phyloP scores from a whole-genome alignment of 1,140 invertebrate genomes.

The Charaxes varanes region DNA sequence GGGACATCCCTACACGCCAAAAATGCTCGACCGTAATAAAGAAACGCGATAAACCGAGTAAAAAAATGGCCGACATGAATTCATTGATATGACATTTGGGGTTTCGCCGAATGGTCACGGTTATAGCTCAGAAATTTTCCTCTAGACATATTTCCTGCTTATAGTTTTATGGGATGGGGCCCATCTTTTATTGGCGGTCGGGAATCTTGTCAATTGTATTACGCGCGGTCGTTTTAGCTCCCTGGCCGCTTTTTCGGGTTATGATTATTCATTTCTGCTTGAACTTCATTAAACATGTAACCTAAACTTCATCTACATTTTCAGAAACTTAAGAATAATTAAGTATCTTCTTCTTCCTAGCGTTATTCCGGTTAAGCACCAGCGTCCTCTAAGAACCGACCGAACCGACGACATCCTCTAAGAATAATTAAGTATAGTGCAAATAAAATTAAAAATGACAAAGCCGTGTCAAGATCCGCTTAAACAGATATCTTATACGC shows the following conservation, averaged over 20 bases:
- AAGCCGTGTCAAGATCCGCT: too few relatives aligned
- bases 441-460: too few relatives aligned
- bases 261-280: too few relatives aligned
- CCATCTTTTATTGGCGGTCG: slow-evolving; percentile 60
- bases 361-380: too few relatives aligned
- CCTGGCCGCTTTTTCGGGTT: slow-evolving; percentile 44
- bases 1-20: slow-evolving; percentile 37
- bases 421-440: too few relatives aligned
- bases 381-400: too few relatives aligned
- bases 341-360: too few relatives aligned
- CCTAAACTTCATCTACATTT: too few relatives aligned
- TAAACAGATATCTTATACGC: too few relatives aligned
- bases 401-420: too few relatives aligned
- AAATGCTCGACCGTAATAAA: slow-evolving; percentile 64
- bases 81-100: slow-evolving; percentile 72
- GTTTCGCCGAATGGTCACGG: slow-evolving; percentile 54
- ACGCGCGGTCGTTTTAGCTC: slow-evolving; percentile 32
- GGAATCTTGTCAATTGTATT: slow-evolving; percentile 66
- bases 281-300: too few relatives aligned
- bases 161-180: slow-evolving; percentile 64
- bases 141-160: slow-evolving; percentile 60
- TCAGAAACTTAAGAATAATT: too few relatives aligned
- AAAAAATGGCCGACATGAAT: slow-evolving; percentile 68
- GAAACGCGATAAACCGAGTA: slow-evolving; percentile 63
- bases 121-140: slow-evolving; percentile 53